Evolutionary conservation across 2,113 vertebrate genomes (phyloP), one percentile per base, ranked within the genome.

Genomic region (Neofelis nebulosa): DNA sequence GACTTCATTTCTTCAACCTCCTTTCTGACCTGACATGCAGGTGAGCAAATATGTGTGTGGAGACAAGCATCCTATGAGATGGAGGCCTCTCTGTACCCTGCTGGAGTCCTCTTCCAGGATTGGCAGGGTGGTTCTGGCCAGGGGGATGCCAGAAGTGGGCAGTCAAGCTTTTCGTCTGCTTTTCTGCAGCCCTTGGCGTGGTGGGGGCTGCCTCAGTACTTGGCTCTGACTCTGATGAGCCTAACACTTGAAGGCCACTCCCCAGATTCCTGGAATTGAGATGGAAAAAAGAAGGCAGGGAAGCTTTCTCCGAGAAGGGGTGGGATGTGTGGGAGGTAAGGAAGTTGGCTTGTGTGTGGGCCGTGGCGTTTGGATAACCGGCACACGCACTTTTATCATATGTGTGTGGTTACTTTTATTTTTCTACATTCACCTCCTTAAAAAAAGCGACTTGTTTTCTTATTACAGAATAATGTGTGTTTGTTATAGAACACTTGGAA

Each of bases 401-500:
- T 83, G 1, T 83, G 11, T 79, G 21, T 93, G 55, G 45, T 88
- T 52, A 87, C 73, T 19, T 15, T 31, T 27, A 45, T 88, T 41
- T 85, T 88, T 96, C 71, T 55, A 68, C 23, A 90, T 36, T 76
- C 36, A 95, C 71, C 48, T 65, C n/a, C 74, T 95, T 84, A 88
- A 25, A 36, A 33, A 73, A 94, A 81, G 38, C 10, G 38, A 73
- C 18, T 84, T 48, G 65, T 89, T 91, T 91, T 91, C 52, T 93
- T 89, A 91, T 84, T 65, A 50, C 16, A 90, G 95, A 96, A 88
- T 92, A 36, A 90, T 81, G 11, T 4, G 14, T n/a, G 15, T 81
- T 83, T 66, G 9, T 92, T 83, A 76, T 48, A 95, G 86, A 90
- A 88, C 38, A 95, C 95, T 94, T 92, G 80, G 69, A 84, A 96